phyloP scores from a whole-genome alignment of 1,140 invertebrate species.

The Brachionus angularis region DNA sequence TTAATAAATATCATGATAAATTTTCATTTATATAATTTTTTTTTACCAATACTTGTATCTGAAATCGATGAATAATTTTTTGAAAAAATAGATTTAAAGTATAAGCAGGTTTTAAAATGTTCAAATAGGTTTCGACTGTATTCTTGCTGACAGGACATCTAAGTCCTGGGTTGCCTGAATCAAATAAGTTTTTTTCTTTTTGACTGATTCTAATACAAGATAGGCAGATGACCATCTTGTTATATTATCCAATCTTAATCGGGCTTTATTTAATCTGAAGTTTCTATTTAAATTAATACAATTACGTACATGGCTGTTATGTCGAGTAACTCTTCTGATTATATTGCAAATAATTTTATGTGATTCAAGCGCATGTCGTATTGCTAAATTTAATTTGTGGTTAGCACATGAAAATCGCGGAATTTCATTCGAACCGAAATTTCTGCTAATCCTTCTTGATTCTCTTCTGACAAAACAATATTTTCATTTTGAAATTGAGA shows the following conservation, averaged over 20 bases:
- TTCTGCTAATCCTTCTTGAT: no score
- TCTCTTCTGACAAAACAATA: no score
- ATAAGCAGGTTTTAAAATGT: constrained; percentile 11
- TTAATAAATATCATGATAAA: no score
- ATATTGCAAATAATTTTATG: constrained; percentile 1
- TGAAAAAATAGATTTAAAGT: constrained; percentile 29
- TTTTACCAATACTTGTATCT: constrained; percentile 4
- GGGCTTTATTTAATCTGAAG: constrained; percentile 16
- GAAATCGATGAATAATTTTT: constrained; percentile 9
- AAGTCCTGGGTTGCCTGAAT: background rate
- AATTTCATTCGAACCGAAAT: no score
- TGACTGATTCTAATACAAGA: background rate
- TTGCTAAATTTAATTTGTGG: constrained; percentile 7
- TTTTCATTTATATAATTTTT: no score
- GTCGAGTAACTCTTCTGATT: background rate
- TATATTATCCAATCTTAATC: constrained; percentile 25
- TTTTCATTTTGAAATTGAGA: no score
- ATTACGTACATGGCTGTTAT: background rate
- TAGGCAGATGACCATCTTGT: constrained; percentile 12
- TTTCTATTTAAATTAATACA: constrained; percentile 27
- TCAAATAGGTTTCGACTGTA: constrained; percentile 18
- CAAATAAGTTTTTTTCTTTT: constrained; percentile 13
- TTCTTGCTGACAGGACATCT: background rate
- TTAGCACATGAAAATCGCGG: no score
- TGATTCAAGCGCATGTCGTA: background rate